Evolutionary conservation across 2,888 invertebrate species (phyloP).

Genomic region (Sinelater perroti): DNA sequence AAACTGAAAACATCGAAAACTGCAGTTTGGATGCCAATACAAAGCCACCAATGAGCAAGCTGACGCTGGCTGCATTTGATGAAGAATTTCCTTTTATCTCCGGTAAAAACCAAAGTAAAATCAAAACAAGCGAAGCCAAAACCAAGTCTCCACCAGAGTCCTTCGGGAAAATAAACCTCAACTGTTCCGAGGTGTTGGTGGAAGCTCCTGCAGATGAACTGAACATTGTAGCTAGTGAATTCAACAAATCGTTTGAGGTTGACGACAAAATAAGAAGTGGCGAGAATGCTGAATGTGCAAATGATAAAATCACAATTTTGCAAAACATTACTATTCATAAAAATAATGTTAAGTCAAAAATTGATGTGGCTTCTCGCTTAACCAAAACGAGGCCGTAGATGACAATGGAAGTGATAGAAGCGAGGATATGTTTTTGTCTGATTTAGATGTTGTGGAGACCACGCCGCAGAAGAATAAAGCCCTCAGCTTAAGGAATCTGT

Average conservation of each 20-base stretch:
- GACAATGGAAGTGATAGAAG: constrained; percentile 22
- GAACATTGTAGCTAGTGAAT: constrained; percentile 16
- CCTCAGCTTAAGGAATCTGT: no score
- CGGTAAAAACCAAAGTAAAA: no score
- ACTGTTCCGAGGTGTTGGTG: no score
- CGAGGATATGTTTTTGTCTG: constrained; percentile 41
- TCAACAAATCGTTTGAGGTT: constrained; percentile 28
- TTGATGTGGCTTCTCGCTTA: no score
- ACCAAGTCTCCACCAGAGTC: no score
- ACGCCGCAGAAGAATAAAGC: constrained; percentile 48
- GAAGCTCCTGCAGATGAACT: not conserved
- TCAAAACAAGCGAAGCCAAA: no score
- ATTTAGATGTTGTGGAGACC: constrained; percentile 50
- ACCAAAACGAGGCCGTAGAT: not conserved
- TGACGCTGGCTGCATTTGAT: constrained; percentile 11
- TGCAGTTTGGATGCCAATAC: not conserved
- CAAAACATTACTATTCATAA: constrained; percentile 29
- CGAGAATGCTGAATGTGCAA: not conserved
- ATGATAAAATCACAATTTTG: constrained; percentile 31
- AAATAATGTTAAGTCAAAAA: constrained; percentile 3
- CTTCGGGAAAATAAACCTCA: no score
- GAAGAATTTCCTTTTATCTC: constrained; percentile 28
- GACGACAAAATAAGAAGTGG: constrained; percentile 9
- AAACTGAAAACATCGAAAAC: constrained; percentile 13
- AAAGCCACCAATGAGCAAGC: not conserved